Conservation (phyloP, 1,140 invertebrate genomes). For the Habropoda laboriosa region DNA sequence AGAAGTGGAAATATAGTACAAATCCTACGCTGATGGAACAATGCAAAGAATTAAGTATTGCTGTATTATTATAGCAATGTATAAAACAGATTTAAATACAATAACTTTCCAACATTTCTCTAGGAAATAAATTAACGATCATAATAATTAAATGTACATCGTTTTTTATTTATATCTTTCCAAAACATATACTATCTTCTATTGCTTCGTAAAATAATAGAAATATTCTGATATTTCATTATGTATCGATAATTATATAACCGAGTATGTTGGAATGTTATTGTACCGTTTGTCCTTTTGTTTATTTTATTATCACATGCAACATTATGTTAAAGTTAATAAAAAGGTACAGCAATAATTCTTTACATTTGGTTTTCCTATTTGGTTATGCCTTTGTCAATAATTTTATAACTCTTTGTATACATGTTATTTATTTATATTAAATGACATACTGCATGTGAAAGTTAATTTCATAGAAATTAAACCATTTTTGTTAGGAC, state of each 20-base stretch:
- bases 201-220: too few relatives aligned
- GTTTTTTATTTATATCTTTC: too few relatives aligned
- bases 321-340: not conserved
- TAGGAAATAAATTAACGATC: too few relatives aligned
- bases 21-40: not conserved
- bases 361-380: not conserved
- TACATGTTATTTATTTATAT: slow-evolving; percentile 46
- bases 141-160: too few relatives aligned
- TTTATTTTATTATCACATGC: too few relatives aligned
- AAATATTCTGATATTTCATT: too few relatives aligned
- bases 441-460: slow-evolving; percentile 4
- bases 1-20: not conserved
- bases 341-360: too few relatives aligned
- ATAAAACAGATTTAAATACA: not conserved
- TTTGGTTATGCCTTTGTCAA: not conserved
- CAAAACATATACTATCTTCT: too few relatives aligned
- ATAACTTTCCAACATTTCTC: not conserved
- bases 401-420: slow-evolving; percentile 7
- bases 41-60: not conserved
- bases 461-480: slow-evolving; percentile 19
- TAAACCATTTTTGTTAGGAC: not conserved
- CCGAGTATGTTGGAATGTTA: too few relatives aligned
- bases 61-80: not conserved
- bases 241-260: too few relatives aligned
- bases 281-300: too few relatives aligned